Percentiles rank a stretch among this genome's conserved stretches.
Conservation (phyloP, 1,140 invertebrate genomes). For the Solen grandis region DNA sequence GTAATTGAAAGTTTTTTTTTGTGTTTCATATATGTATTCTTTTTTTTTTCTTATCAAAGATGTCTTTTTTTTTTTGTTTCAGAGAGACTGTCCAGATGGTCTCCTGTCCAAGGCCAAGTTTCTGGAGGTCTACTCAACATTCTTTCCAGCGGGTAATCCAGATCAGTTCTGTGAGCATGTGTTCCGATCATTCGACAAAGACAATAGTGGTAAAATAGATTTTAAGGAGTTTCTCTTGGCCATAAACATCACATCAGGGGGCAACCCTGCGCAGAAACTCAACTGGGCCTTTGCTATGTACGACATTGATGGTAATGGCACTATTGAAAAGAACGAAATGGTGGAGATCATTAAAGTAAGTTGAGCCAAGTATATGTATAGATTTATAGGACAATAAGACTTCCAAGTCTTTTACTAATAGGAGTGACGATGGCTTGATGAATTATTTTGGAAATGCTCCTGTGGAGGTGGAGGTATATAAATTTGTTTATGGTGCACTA, state of each 20-base stretch:
- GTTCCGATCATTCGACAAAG: conserved; percentile 99
- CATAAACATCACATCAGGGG: conserved; percentile 97
- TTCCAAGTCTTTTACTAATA: no score
- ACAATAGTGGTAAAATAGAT: conserved; percentile 90
- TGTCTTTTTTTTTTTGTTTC: no score
- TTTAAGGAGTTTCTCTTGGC: conserved; percentile 84
- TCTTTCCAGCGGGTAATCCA: conserved; percentile 98
- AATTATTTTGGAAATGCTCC: no score
- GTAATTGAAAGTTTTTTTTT: no score
- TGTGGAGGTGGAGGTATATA: no score
- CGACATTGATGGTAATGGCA: conserved; percentile 99
- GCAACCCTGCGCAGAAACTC: conserved; percentile 98
- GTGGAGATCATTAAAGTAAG: conserved; percentile 85
- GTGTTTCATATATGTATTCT: no score
- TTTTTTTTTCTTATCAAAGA: no score
- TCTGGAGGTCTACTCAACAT: conserved; percentile 97
- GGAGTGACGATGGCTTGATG: no score
- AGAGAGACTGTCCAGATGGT: conserved; percentile 99
- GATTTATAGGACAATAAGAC: no score
- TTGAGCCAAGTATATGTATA: no score
- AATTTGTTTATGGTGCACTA: no score
- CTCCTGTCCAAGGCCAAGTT: conserved; percentile 98
- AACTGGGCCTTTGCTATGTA: conserved; percentile 99
- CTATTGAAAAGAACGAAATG: conserved; percentile 96
- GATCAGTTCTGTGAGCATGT: conserved; percentile 99